These are phyloP conservation scores for Acronicta psi DNA, from an alignment of 2,888 invertebrate genomes.

Conservation along the genomic window DNA sequence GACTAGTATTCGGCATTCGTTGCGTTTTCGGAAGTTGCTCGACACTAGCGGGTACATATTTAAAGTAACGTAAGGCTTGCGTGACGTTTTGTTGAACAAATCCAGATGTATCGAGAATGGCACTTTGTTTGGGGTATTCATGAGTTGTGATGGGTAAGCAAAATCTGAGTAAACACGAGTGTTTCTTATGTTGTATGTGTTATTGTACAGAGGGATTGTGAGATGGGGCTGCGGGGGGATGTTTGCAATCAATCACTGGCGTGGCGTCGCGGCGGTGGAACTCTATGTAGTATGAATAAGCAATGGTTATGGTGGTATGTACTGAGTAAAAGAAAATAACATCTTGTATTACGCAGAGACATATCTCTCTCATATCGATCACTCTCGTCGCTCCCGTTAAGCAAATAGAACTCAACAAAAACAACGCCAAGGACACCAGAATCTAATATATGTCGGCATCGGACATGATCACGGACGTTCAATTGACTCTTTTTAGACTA, in stretches of 20 bases:
- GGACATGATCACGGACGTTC: no score
- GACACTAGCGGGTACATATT: constrained; percentile 45
- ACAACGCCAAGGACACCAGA: background rate
- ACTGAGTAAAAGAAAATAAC: constrained; percentile 26
- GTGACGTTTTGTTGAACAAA: constrained; percentile 20
- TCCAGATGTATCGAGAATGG: constrained; percentile 23
- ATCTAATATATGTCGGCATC: no score
- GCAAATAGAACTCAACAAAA: background rate
- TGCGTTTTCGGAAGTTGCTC: constrained; percentile 15
- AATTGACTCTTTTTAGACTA: no score
- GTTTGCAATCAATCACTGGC: constrained; percentile 42
- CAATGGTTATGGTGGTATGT: constrained; percentile 12
- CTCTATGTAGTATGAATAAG: constrained; percentile 43
- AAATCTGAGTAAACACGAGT: constrained; percentile 7
- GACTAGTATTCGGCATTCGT: constrained; percentile 34
- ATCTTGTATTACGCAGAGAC: constrained; percentile 3
- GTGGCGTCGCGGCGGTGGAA: constrained; percentile 30
- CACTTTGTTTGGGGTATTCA: constrained; percentile 22
- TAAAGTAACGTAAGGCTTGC: constrained; percentile 20
- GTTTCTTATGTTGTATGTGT: constrained; percentile 19
- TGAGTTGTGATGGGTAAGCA: constrained; percentile 4
- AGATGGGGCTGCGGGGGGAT: constrained; percentile 10
- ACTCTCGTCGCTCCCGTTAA: background rate
- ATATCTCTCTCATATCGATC: constrained; percentile 2
- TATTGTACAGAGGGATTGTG: constrained; percentile 12